A percentile compares a stretch with the other conserved stretches of the same genome.
phyloP scores from a whole-genome alignment of 2,797 vertebrate species.

The Coreius guichenoti region DNA sequence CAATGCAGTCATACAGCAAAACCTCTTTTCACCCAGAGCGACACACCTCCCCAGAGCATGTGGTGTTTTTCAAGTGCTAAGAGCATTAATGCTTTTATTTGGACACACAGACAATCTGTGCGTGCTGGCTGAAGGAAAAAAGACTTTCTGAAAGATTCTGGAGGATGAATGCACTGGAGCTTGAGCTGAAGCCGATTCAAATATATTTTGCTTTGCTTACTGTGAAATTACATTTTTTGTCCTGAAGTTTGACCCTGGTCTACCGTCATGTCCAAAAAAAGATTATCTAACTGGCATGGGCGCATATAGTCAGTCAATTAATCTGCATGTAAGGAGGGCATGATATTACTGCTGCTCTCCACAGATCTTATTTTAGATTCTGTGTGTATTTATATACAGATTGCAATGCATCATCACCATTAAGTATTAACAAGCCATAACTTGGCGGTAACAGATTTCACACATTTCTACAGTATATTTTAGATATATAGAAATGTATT shows the following conservation, averaged over 20 bases:
- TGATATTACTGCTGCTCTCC: constrained; percentile 8
- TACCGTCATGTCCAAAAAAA: constrained; percentile 12
- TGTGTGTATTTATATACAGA: constrained; percentile 20
- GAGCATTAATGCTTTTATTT: constrained; percentile 38
- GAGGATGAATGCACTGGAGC: constrained; percentile 3
- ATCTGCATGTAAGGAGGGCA: neutral
- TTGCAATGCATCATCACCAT: neutral
- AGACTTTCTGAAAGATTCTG: neutral
- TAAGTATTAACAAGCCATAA: neutral
- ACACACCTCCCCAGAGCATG: constrained; percentile 33
- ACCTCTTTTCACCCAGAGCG: neutral
- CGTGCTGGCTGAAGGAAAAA: neutral
- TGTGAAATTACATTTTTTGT: neutral
- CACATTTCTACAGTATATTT: neutral
- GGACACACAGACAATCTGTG: constrained; percentile 15
- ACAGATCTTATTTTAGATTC: constrained; percentile 36
- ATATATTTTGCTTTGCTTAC: neutral
- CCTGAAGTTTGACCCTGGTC: constrained; percentile 11
- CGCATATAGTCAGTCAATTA: neutral
- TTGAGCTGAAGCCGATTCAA: constrained; percentile 1
- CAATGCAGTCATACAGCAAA: constrained; percentile 47
- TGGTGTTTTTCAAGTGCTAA: constrained; percentile 41
- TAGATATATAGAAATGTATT: neutral
- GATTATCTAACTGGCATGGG: neutral
- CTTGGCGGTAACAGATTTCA: neutral